These are phyloP conservation scores for Urocolius indicus DNA, from an alignment of 2,113 vertebrate species.

Conservation along the genomic window DNA sequence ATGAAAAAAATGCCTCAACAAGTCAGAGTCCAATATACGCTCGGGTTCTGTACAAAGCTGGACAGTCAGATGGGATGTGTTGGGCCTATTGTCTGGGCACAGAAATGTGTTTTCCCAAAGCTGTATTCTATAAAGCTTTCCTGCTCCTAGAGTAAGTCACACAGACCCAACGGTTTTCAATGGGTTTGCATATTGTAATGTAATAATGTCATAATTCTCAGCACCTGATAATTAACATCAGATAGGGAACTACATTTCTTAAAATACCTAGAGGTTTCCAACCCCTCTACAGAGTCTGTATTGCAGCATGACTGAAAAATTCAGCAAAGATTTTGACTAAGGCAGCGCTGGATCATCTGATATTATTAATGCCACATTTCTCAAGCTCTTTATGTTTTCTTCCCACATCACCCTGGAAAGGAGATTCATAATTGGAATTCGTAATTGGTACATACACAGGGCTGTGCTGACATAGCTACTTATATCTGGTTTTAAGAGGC, in stretches of 20 bases:
- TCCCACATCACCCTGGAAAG: neutral
- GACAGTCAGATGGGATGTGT: accelerated
- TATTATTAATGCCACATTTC: neutral
- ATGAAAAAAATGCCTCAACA: neutral
- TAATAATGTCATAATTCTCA: neutral
- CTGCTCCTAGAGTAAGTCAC: neutral
- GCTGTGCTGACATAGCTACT: neutral
- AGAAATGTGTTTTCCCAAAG: accelerated
- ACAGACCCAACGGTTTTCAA: accelerated
- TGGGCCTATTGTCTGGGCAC: neutral
- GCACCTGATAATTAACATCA: neutral
- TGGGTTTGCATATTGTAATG: neutral
- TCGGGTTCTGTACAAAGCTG: neutral
- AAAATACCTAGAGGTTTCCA: neutral
- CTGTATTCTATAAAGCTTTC: neutral
- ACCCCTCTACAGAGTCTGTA: neutral
- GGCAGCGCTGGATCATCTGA: accelerated
- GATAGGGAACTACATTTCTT: neutral
- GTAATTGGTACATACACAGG: neutral
- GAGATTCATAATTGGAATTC: neutral
- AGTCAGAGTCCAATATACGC: too few species aligned
- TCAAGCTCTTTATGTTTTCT: neutral
- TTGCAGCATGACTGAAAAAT: neutral
- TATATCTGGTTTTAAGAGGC: neutral
- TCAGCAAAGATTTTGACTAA: neutral